Evolutionary conservation across 2,113 vertebrate genomes (phyloP), one percentile per base, ranked within the genome.

Genomic region (Nibea albiflora): DNA sequence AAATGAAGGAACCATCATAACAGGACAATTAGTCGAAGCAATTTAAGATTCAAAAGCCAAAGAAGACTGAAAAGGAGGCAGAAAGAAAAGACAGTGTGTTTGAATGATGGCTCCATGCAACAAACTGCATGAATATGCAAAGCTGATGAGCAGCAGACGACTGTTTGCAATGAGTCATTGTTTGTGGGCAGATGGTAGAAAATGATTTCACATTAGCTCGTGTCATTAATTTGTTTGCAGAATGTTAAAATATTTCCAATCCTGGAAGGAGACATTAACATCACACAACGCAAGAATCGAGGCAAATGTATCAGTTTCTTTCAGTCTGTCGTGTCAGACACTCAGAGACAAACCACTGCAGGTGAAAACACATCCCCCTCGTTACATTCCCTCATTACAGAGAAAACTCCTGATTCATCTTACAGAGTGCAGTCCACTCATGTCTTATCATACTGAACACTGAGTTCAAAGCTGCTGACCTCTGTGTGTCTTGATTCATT

Each of bases 381-480:
- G 39, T 54, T 70, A 76, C 64, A 47, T 56, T 17, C 28, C 12
- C 52, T 63, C 62, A 70, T 85, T 39, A 80, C 20, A 56, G n/a
- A 78, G 31, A 47, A 47, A 42, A 24, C 42, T 19, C 35, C 14
- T 44, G 16, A 70, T 75, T 74, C 22, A 58, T 74, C 77, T 47
- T 1, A 70, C 16, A 77, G 35, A 54, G 10, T 31, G 39, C 20
- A 61, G 75, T 79, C 74, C 47, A 44, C 46, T 78, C 22, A 47
- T 66, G 73, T 71, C 26, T 66, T 14, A 72, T 42, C 58, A 52
- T 12, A 53, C 61, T 70, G 44, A 81, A 63, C 60, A 52, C 64
- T 20, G 12, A 67, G 71, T 49, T 65, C 70, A 68, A 80, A 79
- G 57, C 62, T 54, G 10, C 46, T 77, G 47, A 85, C 71, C 61